phyloP scores from a whole-genome alignment of 1,140 invertebrate species.

The Muscidifurax raptorellus region DNA sequence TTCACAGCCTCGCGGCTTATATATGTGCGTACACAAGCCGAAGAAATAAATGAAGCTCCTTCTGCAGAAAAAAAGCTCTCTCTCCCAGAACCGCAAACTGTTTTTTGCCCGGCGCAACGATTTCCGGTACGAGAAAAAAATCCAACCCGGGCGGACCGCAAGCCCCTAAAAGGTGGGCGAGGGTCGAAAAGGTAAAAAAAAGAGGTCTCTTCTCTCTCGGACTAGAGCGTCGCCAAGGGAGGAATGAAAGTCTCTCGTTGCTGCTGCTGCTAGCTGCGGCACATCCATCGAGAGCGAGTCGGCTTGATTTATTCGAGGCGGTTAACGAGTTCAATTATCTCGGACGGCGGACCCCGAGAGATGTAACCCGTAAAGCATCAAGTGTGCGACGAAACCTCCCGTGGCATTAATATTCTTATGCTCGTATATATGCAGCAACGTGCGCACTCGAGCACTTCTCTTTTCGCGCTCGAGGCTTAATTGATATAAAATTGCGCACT shows the following conservation, averaged over 20 bases:
- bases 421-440: neutral
- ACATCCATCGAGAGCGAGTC: constrained; percentile 12
- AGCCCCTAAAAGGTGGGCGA: constrained; percentile 25
- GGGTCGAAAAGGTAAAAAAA: constrained; percentile 3
- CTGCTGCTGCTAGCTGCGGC: neutral
- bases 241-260: constrained; percentile 22
- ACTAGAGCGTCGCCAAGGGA: constrained; percentile 12
- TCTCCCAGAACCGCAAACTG: neutral
- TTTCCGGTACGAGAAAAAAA: constrained; percentile 7
- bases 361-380: constrained; percentile 51
- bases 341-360: constrained; percentile 46
- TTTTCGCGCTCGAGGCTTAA: constrained; percentile 18
- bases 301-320: constrained; percentile 56
- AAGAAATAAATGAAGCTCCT: neutral
- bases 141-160: neutral
- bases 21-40: neutral
- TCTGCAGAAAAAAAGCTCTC: neutral
- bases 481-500: constrained; percentile 26
- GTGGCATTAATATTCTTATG: constrained; percentile 25
- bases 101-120: neutral
- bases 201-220: neutral
- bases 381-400: neutral
- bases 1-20: neutral
- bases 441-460: neutral
- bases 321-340: constrained; percentile 59